These are phyloP conservation scores for Drosophila nigromelanica DNA, from an alignment of 1,140 invertebrate species.

Conservation along the genomic window DNA sequence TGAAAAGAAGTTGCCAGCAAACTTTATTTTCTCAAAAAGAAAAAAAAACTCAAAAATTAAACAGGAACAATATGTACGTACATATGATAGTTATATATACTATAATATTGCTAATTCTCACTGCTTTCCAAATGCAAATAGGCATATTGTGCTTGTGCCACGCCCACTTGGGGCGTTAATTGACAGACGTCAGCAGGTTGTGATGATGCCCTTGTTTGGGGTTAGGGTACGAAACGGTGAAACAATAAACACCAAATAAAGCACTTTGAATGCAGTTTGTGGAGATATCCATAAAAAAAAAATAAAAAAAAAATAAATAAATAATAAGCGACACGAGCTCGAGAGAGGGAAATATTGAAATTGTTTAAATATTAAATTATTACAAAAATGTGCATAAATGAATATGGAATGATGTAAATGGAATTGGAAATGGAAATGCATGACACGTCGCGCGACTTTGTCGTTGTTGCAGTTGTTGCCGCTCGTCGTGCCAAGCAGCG, in stretches of 20 bases:
- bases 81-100: neutral
- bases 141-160: slow-evolving; percentile 28
- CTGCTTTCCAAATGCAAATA: neutral
- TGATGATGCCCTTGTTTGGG: slow-evolving; percentile 53
- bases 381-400: slow-evolving; percentile 79
- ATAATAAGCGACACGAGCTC: slow-evolving; percentile 17
- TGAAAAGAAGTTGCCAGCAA: no score
- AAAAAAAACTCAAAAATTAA: no score
- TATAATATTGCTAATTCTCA: neutral
- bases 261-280: slow-evolving; percentile 52
- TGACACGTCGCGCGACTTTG: slow-evolving; percentile 52
- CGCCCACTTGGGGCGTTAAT: slow-evolving; percentile 31
- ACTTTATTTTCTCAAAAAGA: no score
- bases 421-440: slow-evolving; percentile 60
- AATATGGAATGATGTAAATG: slow-evolving; percentile 70
- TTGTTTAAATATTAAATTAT: slow-evolving; percentile 81
- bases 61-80: neutral
- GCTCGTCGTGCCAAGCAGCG: slow-evolving; percentile 27
- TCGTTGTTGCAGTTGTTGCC: slow-evolving; percentile 25
- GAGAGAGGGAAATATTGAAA: slow-evolving; percentile 57
- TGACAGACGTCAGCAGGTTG: slow-evolving; percentile 31
- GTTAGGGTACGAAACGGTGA: slow-evolving; percentile 64
- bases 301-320: slow-evolving; percentile 26
- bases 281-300: slow-evolving; percentile 65
- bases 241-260: slow-evolving; percentile 81